phyloP scores from a whole-genome alignment of 30 jellyfish, hydroid and myxozoan genomes.

The Aurelia aurita region DNA sequence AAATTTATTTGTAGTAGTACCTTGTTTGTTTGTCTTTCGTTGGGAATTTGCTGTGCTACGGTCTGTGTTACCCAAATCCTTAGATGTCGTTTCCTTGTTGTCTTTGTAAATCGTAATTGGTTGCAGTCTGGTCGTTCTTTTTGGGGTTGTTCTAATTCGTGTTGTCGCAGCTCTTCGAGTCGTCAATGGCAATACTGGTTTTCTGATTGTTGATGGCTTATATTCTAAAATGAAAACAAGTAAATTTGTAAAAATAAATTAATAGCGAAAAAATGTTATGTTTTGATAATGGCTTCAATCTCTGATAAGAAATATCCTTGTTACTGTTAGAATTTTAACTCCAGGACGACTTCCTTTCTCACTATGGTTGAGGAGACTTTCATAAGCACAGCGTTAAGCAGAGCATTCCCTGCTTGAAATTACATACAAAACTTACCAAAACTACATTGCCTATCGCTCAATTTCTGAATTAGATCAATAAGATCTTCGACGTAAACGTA shows the following conservation, averaged over 20 bases:
- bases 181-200: conserved; percentile 12
- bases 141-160: conserved; percentile 40
- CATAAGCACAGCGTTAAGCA: no score
- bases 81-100: background rate
- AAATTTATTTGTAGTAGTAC: conserved; percentile 16
- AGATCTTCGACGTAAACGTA: no score
- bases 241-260: background rate
- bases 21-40: conserved; percentile 2
- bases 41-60: background rate
- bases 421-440: no score
- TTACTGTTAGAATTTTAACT: no score
- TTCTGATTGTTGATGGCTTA: conserved; percentile 39
- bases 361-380: no score
- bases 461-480: no score
- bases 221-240: conserved; percentile 14
- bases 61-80: background rate
- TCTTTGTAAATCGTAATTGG: conserved; percentile 50
- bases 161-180: conserved; percentile 43
- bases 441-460: no score
- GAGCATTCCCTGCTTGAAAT: no score
- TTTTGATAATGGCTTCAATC: no score
- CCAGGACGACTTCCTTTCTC: no score
- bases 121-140: conserved; percentile 19
- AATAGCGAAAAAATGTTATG: no score
- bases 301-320: no score